Base-by-base conservation (phyloP, 1,140 invertebrate species). In the Drosophila sulfurigaster region DNA sequence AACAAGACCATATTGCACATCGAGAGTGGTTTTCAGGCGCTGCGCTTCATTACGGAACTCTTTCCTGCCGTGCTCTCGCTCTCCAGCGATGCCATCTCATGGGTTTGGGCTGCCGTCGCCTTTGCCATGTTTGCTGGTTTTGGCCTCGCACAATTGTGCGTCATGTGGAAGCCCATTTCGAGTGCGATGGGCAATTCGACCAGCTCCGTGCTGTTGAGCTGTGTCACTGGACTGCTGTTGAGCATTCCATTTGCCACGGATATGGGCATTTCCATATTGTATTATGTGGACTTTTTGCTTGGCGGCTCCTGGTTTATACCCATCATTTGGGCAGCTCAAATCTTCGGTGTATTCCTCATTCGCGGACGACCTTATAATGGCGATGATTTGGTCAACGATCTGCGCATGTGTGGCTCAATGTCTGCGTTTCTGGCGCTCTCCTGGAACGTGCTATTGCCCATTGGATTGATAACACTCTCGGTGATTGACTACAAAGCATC, bases 241-340 rank as follows among this genome's bases (percentile, higher is more conserved):
- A 97, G 97, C 15, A 94, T 99, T 77, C 95, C 97, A 20, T 95
- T 99, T 93, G 96, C 96, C 54, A 98, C 97, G 13, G 97, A 98
- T 94, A 94, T 96, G 81, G 97, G 97, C n/a, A 96, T 98, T 63
- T 95, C 95, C 67, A 95, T 97, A 3, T 94, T 98, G 0, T 97
- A 98, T 89, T 97, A 97, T 87, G 91, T 98, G 81, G 97, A 98
- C 91, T 97, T 96, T 85, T 95, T 95, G 45, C 93, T 97, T 74
- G 96, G 96, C 13, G 96, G 96, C 5, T 94, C 95, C 0, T 98
- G 97, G 97, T 98, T 97, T 95, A 95, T 98, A 35, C 95, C 97
- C 89, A 94, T 96, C 41, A 93, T 98, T 49, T 97, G 97, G 87
- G 93, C 97, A 10, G 92, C 96, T 11, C 94, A 97, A 93, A 94